Base-by-base conservation (phyloP, 2,113 vertebrate genomes). In the Oryzias javanicus region DNA sequence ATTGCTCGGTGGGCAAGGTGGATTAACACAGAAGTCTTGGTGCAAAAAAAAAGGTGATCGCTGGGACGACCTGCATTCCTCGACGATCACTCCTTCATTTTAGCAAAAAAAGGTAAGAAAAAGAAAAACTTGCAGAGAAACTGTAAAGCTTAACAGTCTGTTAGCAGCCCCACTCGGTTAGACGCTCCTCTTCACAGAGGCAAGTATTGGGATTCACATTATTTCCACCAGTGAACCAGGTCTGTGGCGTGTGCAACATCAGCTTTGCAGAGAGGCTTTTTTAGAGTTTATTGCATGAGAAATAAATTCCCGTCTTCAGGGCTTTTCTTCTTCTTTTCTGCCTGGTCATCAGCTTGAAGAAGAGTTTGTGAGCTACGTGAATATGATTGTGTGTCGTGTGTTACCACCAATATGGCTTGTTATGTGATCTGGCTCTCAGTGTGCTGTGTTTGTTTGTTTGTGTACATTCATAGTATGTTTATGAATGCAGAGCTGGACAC, bases 241-340 rank as follows among this genome's bases (percentile, higher is more conserved):
- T 67, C 42, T 24, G 65, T 45, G 68, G 67, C 71, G 47, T 72
- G 71, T 71, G 80, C 82, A 83, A 73, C 79, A 40, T 60, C 51
- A 60, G 63, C 29, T 73, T 57, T 56, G 66, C 59, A 74, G 72
- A 70, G 67, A 66, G 60, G 70, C 59, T 70, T 49, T n/a, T 45
- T 27, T 20, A 49, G 20, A 84, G 74, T 86, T 91, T 90, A 91
- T 90, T 90, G 89, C 89, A 84, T 88, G 85, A 71, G 74, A 82
- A 80, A 78, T 42, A 62, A 60, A 45, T 45, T 17, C 58, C 73
- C 5, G 15, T 79, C 51, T 25, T 74, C 67, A 62, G 45, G 56
- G 51, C 50, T 42, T 50, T 52, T 47, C 14, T 72, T 42, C 42
- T 42, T 45, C 49, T 14, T 64, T 57, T 56, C 45, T 64, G 41